phyloP scores from a whole-genome alignment of 2,113 vertebrate genomes.

The Plestiodon gilberti region DNA sequence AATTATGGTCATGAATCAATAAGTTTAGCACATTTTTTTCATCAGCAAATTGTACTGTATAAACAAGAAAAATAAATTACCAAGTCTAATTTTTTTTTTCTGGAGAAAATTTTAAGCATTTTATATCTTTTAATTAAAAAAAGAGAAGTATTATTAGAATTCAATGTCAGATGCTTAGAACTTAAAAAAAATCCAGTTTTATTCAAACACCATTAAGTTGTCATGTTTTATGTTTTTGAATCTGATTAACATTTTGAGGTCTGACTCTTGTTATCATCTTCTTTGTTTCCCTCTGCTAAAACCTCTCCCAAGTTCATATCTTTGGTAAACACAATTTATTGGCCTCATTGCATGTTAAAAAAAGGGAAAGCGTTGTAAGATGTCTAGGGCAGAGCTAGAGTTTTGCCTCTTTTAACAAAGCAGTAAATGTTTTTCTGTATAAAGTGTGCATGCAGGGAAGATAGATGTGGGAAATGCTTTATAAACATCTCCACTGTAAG shows the following conservation, averaged over 20 bases:
- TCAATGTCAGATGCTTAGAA: conserved; percentile 77
- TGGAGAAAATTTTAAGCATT: conserved; percentile 89
- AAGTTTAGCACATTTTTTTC: conserved; percentile 99
- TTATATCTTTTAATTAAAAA: conserved; percentile 93
- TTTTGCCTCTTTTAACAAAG: conserved; percentile 15
- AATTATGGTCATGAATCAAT: conserved; percentile 99
- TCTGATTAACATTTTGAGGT: conserved; percentile 83
- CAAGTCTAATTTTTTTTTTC: conserved; percentile 93
- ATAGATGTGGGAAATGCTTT: conserved; percentile 38
- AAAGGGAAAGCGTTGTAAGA: conserved; percentile 49
- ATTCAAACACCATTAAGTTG: conserved; percentile 78
- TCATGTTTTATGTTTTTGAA: conserved; percentile 82
- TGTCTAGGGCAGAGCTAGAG: neutral
- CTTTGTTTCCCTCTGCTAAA: conserved; percentile 72
- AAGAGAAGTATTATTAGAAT: conserved; percentile 86
- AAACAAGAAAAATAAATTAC: conserved; percentile 99
- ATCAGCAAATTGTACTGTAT: conserved; percentile 99
- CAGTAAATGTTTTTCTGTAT: conserved; percentile 38
- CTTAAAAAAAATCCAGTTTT: conserved; percentile 75
- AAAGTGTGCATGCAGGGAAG: conserved; percentile 47
- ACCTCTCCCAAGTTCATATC: conserved; percentile 13
- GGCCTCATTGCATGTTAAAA: conserved; percentile 64
- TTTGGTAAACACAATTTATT: conserved; percentile 53
- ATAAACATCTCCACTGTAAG: conserved; percentile 15
- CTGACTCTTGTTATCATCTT: conserved; percentile 75